Evolutionary conservation across 2,113 vertebrate species (phyloP).

Genomic region (Tretioscincus oriximinensis): DNA sequence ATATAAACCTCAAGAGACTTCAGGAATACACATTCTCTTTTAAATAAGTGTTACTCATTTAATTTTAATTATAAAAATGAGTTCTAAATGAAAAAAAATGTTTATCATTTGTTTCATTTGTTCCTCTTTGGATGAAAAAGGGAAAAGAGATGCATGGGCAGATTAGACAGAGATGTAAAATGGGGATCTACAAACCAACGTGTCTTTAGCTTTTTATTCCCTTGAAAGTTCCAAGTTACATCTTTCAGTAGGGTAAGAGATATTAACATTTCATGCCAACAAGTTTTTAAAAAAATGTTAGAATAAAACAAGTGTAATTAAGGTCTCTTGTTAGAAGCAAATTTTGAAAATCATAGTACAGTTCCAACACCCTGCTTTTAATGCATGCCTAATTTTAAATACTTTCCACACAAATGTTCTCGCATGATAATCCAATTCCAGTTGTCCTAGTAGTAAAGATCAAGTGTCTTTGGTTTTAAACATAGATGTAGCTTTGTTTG

Average conservation of each 20-base stretch:
- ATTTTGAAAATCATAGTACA: no score
- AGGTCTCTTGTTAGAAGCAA: no score
- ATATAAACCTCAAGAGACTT: background rate
- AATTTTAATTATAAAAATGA: background rate
- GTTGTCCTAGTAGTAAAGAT: background rate
- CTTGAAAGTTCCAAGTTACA: no score
- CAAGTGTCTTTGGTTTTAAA: background rate
- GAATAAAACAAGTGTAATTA: no score
- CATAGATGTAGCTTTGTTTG: background rate
- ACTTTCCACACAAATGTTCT: constrained; percentile 31
- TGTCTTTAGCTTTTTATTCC: background rate
- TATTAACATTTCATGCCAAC: no score
- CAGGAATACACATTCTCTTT: background rate
- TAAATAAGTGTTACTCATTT: background rate
- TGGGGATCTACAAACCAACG: background rate
- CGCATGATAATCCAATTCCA: background rate
- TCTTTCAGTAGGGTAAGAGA: no score
- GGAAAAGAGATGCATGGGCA: background rate
- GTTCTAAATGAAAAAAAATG: background rate
- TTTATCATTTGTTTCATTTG: background rate
- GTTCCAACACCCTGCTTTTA: constrained; percentile 30
- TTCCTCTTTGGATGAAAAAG: background rate
- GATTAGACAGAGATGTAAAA: background rate
- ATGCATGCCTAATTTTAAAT: background rate
- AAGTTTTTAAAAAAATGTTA: no score